Percentiles rank a stretch among this genome's conserved stretches.
phyloP scores from a whole-genome alignment of 2,797 vertebrate genomes.

The Bradypodion pumilum region DNA sequence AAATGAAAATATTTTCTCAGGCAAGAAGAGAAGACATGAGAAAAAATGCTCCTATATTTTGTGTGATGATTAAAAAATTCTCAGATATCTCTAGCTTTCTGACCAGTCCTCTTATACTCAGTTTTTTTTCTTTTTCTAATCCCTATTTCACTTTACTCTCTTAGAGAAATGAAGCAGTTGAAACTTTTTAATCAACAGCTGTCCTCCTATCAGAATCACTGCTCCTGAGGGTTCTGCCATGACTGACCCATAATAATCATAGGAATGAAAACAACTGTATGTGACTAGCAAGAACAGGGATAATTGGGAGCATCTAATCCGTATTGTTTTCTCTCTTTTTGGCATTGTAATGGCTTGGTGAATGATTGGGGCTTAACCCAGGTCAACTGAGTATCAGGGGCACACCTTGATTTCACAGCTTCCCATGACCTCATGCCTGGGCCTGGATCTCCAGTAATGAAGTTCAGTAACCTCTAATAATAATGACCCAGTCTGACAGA shows the following conservation, averaged over 20 bases:
- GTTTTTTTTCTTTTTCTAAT: background rate
- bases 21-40: background rate
- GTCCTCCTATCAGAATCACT: background rate
- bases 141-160: background rate
- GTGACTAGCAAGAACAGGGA: background rate
- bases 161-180: background rate
- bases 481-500: background rate
- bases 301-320: background rate
- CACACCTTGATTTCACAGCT: background rate
- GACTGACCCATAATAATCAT: background rate
- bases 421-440: background rate
- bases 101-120: background rate
- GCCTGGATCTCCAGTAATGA: conserved; percentile 2
- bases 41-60: background rate
- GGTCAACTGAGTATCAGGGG: conserved; percentile 3
- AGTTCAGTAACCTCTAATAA: background rate
- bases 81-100: conserved; percentile 8
- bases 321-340: background rate
- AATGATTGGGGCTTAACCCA: background rate
- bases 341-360: conserved; percentile 16
- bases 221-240: background rate
- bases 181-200: conserved; percentile 11
- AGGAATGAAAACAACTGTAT: conserved; percentile 10
- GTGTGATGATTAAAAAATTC: background rate
- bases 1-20: background rate